phyloP scores from a whole-genome alignment of 2,113 vertebrate genomes.

The Saccopteryx leptura region DNA sequence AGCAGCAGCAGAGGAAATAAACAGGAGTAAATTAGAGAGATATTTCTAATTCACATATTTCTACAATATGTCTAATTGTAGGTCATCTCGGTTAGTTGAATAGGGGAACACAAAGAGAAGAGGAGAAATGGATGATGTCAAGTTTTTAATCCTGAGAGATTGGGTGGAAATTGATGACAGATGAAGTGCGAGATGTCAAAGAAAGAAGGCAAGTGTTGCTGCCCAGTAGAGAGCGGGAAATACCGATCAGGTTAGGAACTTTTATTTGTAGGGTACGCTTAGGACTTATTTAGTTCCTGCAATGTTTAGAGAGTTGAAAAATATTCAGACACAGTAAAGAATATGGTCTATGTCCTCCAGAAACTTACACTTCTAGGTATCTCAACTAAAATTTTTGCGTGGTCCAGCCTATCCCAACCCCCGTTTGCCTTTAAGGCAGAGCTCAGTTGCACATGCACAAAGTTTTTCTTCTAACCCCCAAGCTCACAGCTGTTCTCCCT shows the following conservation, averaged over 20 bases:
- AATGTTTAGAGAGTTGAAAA: conserved; percentile 12
- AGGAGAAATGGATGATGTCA: neutral
- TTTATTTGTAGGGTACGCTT: neutral
- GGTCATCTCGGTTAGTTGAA: neutral
- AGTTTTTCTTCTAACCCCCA: neutral
- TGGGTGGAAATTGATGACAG: conserved; percentile 24
- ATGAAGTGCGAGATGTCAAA: neutral
- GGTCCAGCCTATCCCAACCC: neutral
- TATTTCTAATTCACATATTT: neutral
- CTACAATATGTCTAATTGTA: neutral
- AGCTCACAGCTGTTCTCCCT: neutral
- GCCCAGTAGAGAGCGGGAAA: neutral
- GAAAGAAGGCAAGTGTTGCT: neutral
- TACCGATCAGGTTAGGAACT: neutral
- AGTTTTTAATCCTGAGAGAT: conserved; percentile 32
- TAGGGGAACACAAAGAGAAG: neutral
- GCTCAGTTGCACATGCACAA: neutral
- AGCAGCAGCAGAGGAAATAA: neutral
- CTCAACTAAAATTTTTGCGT: neutral
- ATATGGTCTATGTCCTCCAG: neutral
- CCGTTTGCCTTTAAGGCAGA: neutral
- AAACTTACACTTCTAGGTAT: neutral
- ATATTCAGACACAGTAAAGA: neutral
- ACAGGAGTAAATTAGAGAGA: neutral
- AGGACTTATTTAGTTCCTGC: neutral